Evolutionary conservation across 2,797 vertebrate species (phyloP), one percentile per base, ranked within the genome.

Genomic region (Odontamblyopus lacepedii): DNA sequence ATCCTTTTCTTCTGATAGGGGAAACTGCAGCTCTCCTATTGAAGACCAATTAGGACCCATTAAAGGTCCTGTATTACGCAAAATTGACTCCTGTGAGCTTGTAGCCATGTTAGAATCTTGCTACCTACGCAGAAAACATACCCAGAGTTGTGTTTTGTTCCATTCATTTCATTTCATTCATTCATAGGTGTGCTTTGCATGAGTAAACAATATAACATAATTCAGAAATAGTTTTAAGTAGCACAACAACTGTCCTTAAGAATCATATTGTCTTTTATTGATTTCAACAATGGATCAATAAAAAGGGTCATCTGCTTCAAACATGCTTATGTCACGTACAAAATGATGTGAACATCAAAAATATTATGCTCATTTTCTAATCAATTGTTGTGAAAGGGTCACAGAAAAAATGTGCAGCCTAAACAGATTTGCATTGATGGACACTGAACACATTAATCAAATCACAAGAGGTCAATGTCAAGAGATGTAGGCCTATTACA

Each of bases 211-310:
- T 7, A 38, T 8, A 2, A 38, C 35, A 38, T 38, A 38, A 1
- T 9, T 35, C 32, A 35, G 32, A 38, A 23, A 64, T 44, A 4
- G 18, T 35, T 67, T 38, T 23, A 35, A 67, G 29, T 13, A 55
- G 65, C n/a, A 59, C 56, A 64, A 27, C 29, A 30, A 29, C 26
- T 1, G 18, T 27, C 23, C 73, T 79, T 78, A 87, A 83, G 77
- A 91, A 88, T 89, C 73, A 85, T 83, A 55, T 63, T 82, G 60
- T 41, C 65, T 79, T 91, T 91, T 86, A 89, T 91, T 91, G 75
- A 35, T 69, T 41, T 83, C 79, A 72, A 81, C 78, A 71, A 71
- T 50, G 72, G 73, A 23, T 70, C 77, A 80, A 55, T 56, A 26
- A 70, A 80, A 66, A 55, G n/a, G 69, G 70, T 70, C 57, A 67